Percentiles rank a stretch among this genome's conserved stretches.
These are phyloP conservation scores for Centropyge bicolor DNA, from an alignment of 2,797 vertebrate species.

Conservation along the genomic window DNA sequence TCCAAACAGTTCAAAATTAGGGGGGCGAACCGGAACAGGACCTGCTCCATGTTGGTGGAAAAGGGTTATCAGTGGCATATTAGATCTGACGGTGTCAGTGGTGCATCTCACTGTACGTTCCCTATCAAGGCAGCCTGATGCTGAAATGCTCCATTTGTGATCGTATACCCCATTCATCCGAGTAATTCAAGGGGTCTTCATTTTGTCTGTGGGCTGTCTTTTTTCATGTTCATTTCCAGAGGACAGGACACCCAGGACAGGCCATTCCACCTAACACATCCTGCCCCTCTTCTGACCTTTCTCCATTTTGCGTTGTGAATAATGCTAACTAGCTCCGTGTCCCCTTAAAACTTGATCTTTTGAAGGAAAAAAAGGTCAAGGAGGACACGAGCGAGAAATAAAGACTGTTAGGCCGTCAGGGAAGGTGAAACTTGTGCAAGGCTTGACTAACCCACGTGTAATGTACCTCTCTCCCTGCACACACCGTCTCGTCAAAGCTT, in stretches of 20 bases:
- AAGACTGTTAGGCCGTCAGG: conserved; percentile 13
- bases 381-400: background rate
- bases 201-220: conserved; percentile 26
- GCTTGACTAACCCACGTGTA: conserved; percentile 34
- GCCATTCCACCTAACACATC: conserved; percentile 46
- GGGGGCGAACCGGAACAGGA: too few species aligned
- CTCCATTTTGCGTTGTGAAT: conserved; percentile 67
- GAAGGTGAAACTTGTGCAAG: conserved; percentile 28
- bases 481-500: conserved; percentile 22
- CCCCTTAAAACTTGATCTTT: background rate
- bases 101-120: conserved; percentile 61
- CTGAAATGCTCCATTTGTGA: conserved; percentile 82
- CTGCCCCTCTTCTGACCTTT: conserved; percentile 29
- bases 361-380: conserved; percentile 5
- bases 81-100: conserved; percentile 25
- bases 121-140: conserved; percentile 76
- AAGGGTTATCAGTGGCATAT: background rate
- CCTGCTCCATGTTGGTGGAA: too few species aligned
- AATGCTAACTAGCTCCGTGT: conserved; percentile 40
- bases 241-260: conserved; percentile 42
- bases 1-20: too few species aligned
- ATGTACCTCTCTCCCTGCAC: conserved; percentile 33
- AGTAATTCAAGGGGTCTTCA: conserved; percentile 5
- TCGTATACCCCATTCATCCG: conserved; percentile 82
- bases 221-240: conserved; percentile 42